A percentile compares a stretch with the other conserved stretches of the same genome.
Conservation (phyloP, 2,113 vertebrate genomes). For the Neogobius melanostomus region DNA sequence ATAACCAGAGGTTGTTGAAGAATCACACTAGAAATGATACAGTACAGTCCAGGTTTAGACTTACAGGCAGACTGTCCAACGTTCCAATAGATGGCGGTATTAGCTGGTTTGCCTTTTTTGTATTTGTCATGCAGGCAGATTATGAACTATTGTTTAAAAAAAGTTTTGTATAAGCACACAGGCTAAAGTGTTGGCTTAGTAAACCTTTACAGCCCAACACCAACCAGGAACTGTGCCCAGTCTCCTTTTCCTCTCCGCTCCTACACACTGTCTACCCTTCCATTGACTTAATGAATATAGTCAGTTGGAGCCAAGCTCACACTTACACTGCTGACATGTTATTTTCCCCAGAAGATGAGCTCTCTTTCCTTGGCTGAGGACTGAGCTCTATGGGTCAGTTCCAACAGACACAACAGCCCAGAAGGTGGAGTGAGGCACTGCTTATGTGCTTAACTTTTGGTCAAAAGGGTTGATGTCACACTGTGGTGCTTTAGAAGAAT, state of each 20-base stretch:
- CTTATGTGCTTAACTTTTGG: background rate
- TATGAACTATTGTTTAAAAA: background rate
- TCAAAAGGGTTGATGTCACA: background rate
- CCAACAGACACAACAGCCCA: background rate
- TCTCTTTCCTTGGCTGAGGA: constrained; percentile 56
- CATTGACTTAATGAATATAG: constrained; percentile 68
- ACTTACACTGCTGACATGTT: constrained; percentile 53
- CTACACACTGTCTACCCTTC: constrained; percentile 59
- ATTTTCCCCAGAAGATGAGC: constrained; percentile 60
- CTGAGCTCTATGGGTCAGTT: constrained; percentile 13
- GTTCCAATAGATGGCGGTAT: background rate
- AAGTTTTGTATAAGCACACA: constrained; percentile 46
- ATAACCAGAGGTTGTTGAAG: background rate
- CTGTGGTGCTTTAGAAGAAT: background rate
- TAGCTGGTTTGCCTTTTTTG: background rate
- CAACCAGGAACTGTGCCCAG: background rate
- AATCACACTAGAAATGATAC: no score
- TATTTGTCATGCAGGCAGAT: background rate
- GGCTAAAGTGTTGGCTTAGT: constrained; percentile 31
- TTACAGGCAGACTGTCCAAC: background rate
- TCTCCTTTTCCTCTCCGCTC: constrained; percentile 58
- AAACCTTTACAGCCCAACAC: background rate
- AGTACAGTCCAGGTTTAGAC: background rate
- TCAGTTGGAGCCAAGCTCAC: constrained; percentile 62
- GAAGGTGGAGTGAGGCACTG: background rate